Base-by-base conservation (phyloP, 2,113 vertebrate genomes). In the Nyctereutes procyonoides region DNA sequence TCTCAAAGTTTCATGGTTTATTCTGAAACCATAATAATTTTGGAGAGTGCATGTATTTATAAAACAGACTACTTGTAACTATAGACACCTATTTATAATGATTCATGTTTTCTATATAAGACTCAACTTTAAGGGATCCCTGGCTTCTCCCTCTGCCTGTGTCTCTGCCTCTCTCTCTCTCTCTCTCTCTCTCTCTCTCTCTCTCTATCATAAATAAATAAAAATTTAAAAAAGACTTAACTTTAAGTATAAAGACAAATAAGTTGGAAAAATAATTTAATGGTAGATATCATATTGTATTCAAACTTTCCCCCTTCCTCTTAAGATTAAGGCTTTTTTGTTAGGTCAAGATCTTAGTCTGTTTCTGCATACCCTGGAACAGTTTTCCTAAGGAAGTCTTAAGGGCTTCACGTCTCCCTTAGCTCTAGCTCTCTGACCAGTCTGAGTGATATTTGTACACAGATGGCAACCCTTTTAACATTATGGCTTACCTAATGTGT, bases 341-440 rank as follows among this genome's bases (percentile, higher is more conserved):
- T 71, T 76, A 67, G 2, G 20, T 81, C 12, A 60, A 28, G 2
- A 2, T 87, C 16, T 35, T 80, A 71, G 16, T 90, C 12, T 81
- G 8, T 81, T 82, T 63, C 19, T 71, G 77, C 10, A 35, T 67
- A 17, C 11, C 4, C 24, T 6, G 4, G 58, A 71, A 56, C 79
- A 69, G 63, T 35, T 84, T 38, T 60, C 2, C 30, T 8, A 80
- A 51, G 2, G 14, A 16, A 12, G 4, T 28, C 17, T 14, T 4
- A 43, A 35, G 0, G 0, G 9, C 48, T 93, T 81, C 10, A 26
- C 0, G 3, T 0, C 7, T 17, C 32, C 10, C 0, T 53, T 63
- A 71, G 2, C 60, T 9, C 26, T 32, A 35, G 35, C 5, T 2
- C 14, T 2, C 8, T 56, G 3, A 56, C 6, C 14, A 74, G 8